Evolutionary conservation across 2,113 vertebrate genomes (phyloP), one percentile per base, ranked within the genome.

Genomic region (Acrocephalus kingi): DNA sequence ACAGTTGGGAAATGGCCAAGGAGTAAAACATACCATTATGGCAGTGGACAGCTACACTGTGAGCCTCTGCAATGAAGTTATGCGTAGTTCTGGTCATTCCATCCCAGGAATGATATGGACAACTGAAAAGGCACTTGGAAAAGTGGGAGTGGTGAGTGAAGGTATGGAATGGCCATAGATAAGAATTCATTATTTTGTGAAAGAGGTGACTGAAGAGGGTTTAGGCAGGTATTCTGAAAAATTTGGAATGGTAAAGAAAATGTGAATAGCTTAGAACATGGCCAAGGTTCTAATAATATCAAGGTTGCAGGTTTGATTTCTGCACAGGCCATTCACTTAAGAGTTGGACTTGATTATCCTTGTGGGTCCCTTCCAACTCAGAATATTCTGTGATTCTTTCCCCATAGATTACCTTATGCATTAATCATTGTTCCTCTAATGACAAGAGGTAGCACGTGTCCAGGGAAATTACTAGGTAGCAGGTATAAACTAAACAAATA

Each of bases 1-100:
- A 81, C 11, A 63, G 33, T 10, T 56, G 41, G 54, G 51, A 81
- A 69, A 58, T 15, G 17, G 35, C 39, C n/a, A 9, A 68, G 13
- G 23, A 76, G 7, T 25, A 71, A 66, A 80, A 30, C 2, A 35
- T 13, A 5, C 1, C 0, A 0, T 54, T n/a, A 43, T 6, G 28
- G 33, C 30, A 67, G 33, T 17, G 11, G 43, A 46, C 13, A 79
- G 24, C n/a, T 73, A 33, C 7, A 14, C 17, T 55, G 5, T 30
- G 51, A 18, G n/a, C 12, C 4, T 43, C 23, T 7, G 35, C 33
- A 51, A 43, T 30, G 18, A 76, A 37, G 7, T 13, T 17, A 7
- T 41, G 35, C 49, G 46, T 61, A 33, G 9, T 45, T 72, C 41
- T n/a, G 25, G 33, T 27, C 11, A 55, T 71, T 7, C 31, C 3